Conservation (phyloP, 1,140 invertebrate species). For the Diabrotica virgifera region DNA sequence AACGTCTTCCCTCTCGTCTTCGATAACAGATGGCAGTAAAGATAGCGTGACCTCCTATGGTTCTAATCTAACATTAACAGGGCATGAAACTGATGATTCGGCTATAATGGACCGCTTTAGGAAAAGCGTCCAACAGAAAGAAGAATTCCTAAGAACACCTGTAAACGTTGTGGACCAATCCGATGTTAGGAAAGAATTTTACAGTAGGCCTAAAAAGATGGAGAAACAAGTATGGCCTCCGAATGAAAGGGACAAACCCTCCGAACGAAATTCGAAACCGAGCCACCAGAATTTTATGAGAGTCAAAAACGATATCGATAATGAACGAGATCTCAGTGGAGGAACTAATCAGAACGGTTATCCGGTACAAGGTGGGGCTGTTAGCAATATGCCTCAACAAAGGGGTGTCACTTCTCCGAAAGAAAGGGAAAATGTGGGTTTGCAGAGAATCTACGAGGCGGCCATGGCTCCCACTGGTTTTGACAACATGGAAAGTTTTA, state of each 20-base stretch:
- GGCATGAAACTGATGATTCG: slow-evolving; percentile 64
- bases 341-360: slow-evolving; percentile 20
- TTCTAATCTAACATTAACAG: slow-evolving; percentile 63
- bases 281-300: slow-evolving; percentile 49
- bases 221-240: slow-evolving; percentile 73
- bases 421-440: slow-evolving; percentile 7
- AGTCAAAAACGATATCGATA: slow-evolving; percentile 49
- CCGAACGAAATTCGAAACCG: slow-evolving; percentile 40
- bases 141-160: slow-evolving; percentile 77
- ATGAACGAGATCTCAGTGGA: slow-evolving; percentile 35
- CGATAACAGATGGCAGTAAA: slow-evolving; percentile 58
- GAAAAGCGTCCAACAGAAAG: slow-evolving; percentile 82
- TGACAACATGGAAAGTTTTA: slow-evolving; percentile 17
- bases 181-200: slow-evolving; percentile 68
- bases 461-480: slow-evolving; percentile 28
- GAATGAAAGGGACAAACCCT: slow-evolving; percentile 44
- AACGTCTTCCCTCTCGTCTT: slow-evolving; percentile 55
- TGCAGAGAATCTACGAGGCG: slow-evolving; percentile 30
- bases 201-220: slow-evolving; percentile 71
- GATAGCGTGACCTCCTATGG: slow-evolving; percentile 64
- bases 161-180: slow-evolving; percentile 59
- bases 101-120: slow-evolving; percentile 68
- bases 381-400: slow-evolving; percentile 23
- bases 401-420: slow-evolving; percentile 28
- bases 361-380: slow-evolving; percentile 24